Percentiles rank a stretch among this genome's conserved stretches.
phyloP scores from a whole-genome alignment of 35 echinoderm and acorn worm genomes.

The Apostichopus japonicus region DNA sequence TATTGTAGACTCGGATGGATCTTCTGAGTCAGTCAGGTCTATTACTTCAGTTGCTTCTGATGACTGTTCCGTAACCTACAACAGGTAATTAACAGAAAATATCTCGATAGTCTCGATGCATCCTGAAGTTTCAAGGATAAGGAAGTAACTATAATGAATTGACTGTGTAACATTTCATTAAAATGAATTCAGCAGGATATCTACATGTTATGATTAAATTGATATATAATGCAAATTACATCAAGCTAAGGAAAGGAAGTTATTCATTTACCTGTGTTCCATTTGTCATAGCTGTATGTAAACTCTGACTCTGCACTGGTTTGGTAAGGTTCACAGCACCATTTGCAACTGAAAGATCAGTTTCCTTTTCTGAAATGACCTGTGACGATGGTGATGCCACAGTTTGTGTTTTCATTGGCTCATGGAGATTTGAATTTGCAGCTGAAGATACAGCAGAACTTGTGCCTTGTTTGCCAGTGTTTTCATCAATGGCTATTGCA shows the following conservation, averaged over 20 bases:
- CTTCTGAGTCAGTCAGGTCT: conserved; percentile 28
- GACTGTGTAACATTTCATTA: too few relatives aligned
- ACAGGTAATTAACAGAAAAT: not conserved
- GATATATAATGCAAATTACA: too few relatives aligned
- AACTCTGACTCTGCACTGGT: not conserved
- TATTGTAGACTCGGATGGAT: not conserved
- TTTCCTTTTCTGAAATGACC: too few relatives aligned
- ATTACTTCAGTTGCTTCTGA: conserved; percentile 21
- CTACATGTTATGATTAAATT: too few relatives aligned
- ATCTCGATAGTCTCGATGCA: too few relatives aligned
- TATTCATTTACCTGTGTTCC: not conserved
- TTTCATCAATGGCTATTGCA: not conserved
- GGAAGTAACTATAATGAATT: too few relatives aligned
- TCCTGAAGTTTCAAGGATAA: too few relatives aligned
- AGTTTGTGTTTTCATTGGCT: not conserved
- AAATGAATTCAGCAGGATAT: too few relatives aligned
- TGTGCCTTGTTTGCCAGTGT: not conserved
- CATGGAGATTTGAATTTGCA: not conserved
- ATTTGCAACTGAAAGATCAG: not conserved
- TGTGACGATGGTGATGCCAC: not conserved
- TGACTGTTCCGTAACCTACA: not conserved
- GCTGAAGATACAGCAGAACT: not conserved
- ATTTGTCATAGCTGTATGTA: not conserved
- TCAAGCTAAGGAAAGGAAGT: not conserved
- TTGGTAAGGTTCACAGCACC: not conserved